Evolutionary conservation across 2,797 vertebrate species (phyloP).

Genomic region (Saguinus oedipus): DNA sequence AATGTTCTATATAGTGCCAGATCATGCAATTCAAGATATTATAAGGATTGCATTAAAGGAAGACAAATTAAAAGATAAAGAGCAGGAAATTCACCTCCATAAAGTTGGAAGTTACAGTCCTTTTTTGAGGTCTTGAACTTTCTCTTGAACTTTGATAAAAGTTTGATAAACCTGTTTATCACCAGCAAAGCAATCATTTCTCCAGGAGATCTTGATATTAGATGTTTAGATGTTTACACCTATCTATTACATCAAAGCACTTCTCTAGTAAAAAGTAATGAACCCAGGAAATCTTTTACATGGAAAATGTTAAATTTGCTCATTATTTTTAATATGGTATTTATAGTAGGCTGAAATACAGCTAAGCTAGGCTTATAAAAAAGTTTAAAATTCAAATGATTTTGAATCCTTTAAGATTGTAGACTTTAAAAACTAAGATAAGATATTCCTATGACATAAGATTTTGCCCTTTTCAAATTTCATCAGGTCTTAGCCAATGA

Average conservation of each 20-base stretch:
- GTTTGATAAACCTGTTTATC: conserved; percentile 77
- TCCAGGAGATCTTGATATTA: conserved; percentile 69
- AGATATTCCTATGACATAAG: conserved; percentile 36
- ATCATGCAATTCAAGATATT: conserved; percentile 57
- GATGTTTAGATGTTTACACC: conserved; percentile 68
- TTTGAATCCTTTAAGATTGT: conserved; percentile 41
- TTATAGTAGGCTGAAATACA: conserved; percentile 32
- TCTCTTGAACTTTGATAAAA: conserved; percentile 72
- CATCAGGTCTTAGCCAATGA: conserved; percentile 59
- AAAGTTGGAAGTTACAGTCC: conserved; percentile 32
- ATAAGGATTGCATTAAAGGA: conserved; percentile 60
- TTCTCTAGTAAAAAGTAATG: conserved; percentile 66
- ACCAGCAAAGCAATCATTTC: conserved; percentile 74
- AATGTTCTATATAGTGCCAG: conserved; percentile 51
- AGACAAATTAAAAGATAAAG: conserved; percentile 72
- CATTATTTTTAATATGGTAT: conserved; percentile 50
- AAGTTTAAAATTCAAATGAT: conserved; percentile 54
- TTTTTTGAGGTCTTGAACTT: conserved; percentile 68
- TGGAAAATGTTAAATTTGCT: conserved; percentile 59
- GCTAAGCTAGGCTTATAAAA: conserved; percentile 46
- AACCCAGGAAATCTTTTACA: conserved; percentile 62
- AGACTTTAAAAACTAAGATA: conserved; percentile 45
- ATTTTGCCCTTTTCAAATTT: conserved; percentile 72
- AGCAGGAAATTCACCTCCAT: conserved; percentile 50
- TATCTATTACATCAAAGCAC: conserved; percentile 64